A percentile compares a stretch with the other conserved stretches of the same genome.
Conservation (phyloP, 2,888 invertebrate species). For the Eremobia ochroleuca region DNA sequence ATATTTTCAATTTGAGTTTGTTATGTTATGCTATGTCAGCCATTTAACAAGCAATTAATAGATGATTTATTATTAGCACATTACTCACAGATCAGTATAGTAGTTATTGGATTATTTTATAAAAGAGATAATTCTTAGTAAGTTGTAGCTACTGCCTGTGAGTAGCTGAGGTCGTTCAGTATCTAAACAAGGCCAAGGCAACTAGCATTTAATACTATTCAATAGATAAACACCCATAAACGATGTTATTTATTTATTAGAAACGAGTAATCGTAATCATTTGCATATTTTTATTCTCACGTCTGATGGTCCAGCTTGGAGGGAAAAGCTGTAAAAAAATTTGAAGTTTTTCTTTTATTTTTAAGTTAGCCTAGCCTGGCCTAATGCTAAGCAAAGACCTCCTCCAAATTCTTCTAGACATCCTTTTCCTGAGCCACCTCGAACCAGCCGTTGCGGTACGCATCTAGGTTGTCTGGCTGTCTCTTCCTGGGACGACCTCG, state of each 20-base stretch:
- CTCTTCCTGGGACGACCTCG: neutral
- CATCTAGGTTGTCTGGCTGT: neutral
- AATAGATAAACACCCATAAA: constrained; percentile 43
- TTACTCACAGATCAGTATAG: constrained; percentile 45
- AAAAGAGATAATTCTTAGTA: constrained; percentile 37
- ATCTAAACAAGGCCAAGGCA: constrained; percentile 68
- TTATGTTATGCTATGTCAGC: neutral
- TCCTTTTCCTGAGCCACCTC: neutral
- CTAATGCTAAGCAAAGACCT: neutral
- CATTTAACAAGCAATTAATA: constrained; percentile 25
- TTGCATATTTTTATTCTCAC: constrained; percentile 25
- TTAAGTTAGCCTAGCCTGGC: neutral
- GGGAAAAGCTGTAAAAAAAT: neutral
- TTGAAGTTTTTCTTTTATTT: neutral
- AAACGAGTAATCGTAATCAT: constrained; percentile 25
- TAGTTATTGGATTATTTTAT: constrained; percentile 37
- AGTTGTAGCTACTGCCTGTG: constrained; percentile 19
- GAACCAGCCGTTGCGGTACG: neutral
- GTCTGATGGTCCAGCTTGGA: neutral
- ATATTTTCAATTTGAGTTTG: neutral
- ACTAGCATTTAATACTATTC: constrained; percentile 34
- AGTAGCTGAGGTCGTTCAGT: constrained; percentile 54
- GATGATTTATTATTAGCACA: constrained; percentile 12
- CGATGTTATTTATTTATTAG: constrained; percentile 22
- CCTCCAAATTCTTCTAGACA: neutral